Conservation (phyloP, 2,888 invertebrate genomes). For the Euspilapteryx auroguttella region DNA sequence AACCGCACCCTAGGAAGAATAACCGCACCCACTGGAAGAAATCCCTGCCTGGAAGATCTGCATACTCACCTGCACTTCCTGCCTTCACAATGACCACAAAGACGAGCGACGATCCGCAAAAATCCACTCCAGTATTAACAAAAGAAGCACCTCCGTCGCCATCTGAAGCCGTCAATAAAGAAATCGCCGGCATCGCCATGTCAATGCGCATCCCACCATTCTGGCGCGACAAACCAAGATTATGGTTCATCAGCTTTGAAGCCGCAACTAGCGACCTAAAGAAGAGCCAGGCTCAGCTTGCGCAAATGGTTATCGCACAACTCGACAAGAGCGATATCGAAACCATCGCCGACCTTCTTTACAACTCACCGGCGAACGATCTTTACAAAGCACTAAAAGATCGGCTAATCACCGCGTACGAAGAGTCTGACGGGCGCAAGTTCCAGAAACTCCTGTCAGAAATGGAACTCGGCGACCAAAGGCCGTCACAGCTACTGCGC, state of each 20-base stretch:
- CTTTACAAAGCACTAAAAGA: not conserved
- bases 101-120: too few species aligned
- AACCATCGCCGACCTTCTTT: not conserved
- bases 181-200: slow-evolving; percentile 2
- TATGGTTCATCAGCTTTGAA: slow-evolving; percentile 6
- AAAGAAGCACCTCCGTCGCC: too few species aligned
- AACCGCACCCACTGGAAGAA: too few species aligned
- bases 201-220: slow-evolving; percentile 3
- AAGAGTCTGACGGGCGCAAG: not conserved
- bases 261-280: slow-evolving; percentile 4
- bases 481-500: not conserved
- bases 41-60: too few species aligned
- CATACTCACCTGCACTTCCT: too few species aligned
- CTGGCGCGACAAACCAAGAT: slow-evolving; percentile 4
- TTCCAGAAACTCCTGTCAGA: not conserved
- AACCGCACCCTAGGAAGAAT: too few species aligned
- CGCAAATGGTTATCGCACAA: slow-evolving; percentile 8
- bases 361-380: not conserved
- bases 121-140: too few species aligned
- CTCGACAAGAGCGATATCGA: slow-evolving; percentile 5
- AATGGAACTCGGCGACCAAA: slow-evolving; percentile 1
- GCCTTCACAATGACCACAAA: too few species aligned
- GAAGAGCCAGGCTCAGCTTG: slow-evolving; percentile 4
- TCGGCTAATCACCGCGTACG: not conserved
- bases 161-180: too few species aligned